These are phyloP conservation scores for Emydocephalus ijimae DNA, from an alignment of 2,113 vertebrate genomes.

Conservation along the genomic window DNA sequence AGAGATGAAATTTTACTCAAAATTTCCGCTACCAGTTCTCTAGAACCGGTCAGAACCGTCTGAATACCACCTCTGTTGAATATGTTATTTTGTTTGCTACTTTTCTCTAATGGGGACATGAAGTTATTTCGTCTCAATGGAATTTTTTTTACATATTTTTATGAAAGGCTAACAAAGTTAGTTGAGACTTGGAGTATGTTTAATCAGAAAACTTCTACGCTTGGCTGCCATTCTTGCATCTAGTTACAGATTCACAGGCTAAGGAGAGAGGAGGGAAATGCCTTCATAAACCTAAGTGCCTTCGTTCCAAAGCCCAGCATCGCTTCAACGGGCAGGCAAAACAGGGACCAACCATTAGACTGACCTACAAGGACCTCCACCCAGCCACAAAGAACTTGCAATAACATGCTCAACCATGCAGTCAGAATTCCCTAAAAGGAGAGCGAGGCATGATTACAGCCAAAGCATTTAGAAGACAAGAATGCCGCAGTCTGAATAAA, in stretches of 20 bases:
- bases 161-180: background rate
- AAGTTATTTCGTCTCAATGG: background rate
- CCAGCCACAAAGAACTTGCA: background rate
- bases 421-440: background rate
- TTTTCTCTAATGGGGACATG: background rate
- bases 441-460: background rate
- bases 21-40: no score
- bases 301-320: background rate
- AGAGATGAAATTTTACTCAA: no score
- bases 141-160: accelerated
- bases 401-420: background rate
- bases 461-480: background rate
- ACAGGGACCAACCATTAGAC: background rate
- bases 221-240: background rate
- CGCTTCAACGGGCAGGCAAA: background rate
- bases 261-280: background rate
- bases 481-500: background rate
- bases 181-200: background rate
- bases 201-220: accelerated
- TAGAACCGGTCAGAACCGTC: no score
- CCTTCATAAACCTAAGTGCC: background rate
- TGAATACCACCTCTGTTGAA: no score
- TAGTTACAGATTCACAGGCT: accelerated
- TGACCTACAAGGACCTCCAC: constrained; percentile 19
- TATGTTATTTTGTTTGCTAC: background rate